Percentiles rank a stretch among this genome's conserved stretches.
phyloP scores from a whole-genome alignment of 2,113 vertebrate genomes.

The Mus pahari region DNA sequence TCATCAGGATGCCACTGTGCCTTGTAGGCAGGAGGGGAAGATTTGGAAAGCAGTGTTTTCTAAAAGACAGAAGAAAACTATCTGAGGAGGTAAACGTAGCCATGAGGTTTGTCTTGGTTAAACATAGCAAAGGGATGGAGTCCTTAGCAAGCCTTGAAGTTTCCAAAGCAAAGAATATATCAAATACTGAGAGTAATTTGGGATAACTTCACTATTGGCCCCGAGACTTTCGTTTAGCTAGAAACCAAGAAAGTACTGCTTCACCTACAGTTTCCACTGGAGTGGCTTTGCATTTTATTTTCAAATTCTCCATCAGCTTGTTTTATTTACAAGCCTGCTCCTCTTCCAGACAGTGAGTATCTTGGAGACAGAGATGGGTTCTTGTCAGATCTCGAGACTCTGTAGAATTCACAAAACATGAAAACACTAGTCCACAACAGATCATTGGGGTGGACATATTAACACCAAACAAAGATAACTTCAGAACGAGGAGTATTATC shows the following conservation, averaged over 20 bases:
- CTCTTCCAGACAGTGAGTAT: not conserved
- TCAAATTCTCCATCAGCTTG: not conserved
- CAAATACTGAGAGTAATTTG: not conserved
- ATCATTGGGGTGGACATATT: not conserved
- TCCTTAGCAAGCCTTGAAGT: not conserved
- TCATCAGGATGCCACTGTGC: no score
- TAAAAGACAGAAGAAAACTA: not conserved
- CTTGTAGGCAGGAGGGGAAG: not conserved
- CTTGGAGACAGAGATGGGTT: not conserved
- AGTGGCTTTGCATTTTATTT: not conserved
- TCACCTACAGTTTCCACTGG: not conserved
- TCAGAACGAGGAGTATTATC: not conserved
- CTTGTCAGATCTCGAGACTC: not conserved
- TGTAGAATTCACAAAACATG: not conserved
- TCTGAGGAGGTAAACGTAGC: not conserved
- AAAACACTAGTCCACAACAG: constrained; percentile 12
- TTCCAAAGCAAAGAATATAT: not conserved
- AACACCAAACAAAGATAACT: not conserved
- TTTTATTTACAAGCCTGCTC: not conserved
- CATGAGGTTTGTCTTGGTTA: not conserved
- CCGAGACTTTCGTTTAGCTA: not conserved
- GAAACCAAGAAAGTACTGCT: not conserved
- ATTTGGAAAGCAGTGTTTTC: not conserved
- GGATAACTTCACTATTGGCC: not conserved
- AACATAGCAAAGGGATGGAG: not conserved